Evolutionary conservation across 1,140 invertebrate genomes (phyloP).

Genomic region (Gonioctena quinquepunctata): DNA sequence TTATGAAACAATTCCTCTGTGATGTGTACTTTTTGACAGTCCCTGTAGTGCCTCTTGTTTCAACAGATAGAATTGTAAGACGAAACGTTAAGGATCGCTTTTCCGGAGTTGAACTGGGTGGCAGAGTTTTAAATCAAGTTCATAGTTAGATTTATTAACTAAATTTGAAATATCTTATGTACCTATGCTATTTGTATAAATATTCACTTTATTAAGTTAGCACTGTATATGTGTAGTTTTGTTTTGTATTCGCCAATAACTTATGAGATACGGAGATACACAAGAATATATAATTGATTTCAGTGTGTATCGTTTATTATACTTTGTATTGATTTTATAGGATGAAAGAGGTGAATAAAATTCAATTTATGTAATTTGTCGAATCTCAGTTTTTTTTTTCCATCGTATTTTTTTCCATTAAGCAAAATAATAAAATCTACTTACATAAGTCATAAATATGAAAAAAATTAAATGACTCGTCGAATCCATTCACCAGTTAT

Average conservation of each 20-base stretch:
- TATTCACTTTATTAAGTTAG: constrained; percentile 52
- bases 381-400: no score
- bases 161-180: constrained; percentile 57
- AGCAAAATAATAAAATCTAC: no score
- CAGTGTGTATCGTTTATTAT: no score
- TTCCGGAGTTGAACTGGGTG: constrained; percentile 9
- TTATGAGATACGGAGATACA: constrained; percentile 51
- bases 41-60: background rate
- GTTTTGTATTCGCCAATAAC: constrained; percentile 54
- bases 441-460: no score
- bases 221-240: constrained; percentile 57
- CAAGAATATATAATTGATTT: constrained; percentile 40
- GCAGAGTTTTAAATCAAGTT: constrained; percentile 18
- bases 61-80: constrained; percentile 34
- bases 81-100: constrained; percentile 52
- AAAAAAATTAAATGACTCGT: no score
- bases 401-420: no score
- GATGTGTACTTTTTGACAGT: no score
- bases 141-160: constrained; percentile 45
- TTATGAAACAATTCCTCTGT: background rate
- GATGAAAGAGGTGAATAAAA: no score
- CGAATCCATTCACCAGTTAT: no score
- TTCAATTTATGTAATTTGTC: no score
- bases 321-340: no score
- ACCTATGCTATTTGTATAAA: constrained; percentile 56